Evolutionary conservation across 2,888 invertebrate species (phyloP), one percentile per base, ranked within the genome.

Genomic region (Melanotus villosus): DNA sequence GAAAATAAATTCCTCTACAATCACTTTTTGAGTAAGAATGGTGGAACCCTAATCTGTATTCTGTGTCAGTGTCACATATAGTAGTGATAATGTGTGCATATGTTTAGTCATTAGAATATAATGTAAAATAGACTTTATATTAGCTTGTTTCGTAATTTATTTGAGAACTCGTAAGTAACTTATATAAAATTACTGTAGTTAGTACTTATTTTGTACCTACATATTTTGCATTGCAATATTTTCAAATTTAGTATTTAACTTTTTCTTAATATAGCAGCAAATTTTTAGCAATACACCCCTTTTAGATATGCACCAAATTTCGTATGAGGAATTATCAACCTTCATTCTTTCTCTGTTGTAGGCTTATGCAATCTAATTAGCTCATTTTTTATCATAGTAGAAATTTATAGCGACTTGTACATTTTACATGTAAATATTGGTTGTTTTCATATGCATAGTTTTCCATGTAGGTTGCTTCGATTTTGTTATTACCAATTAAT

Each of bases 351-450:
- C 26, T 52, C 16, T 52, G 32, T 52, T 52, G 52, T 52, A 34
- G 34, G 52, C 52, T 52, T 52, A 52, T 38, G 56, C 34, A 38
- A 38, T 56, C 19, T 38, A 56, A 38, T 56, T 56, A 52, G 32
- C 23, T 56, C 19, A 12, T 38, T 56, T 56, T 56, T 56, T 38
- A 38, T 56, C 23, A 16, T 56, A 9, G 56, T 56, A 58, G 26
- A 56, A 65, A 64, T 65, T 70, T 74, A 68, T 74, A 70, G 75
- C 75, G 78, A 78, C 76, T 77, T 83, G 83, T 83, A 82, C 78
- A 82, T 83, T 82, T 76, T 77, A 73, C 73, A 77, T 80, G 78
- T 80, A 78, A 80, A 78, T 80, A 80, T 75, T 73, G 77, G 76
- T 78, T 76, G 66, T 77, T 72, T 72, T 69, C 68, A 47, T 70